phyloP scores from a whole-genome alignment of 2,113 vertebrate genomes.

The Bombycilla garrulus region DNA sequence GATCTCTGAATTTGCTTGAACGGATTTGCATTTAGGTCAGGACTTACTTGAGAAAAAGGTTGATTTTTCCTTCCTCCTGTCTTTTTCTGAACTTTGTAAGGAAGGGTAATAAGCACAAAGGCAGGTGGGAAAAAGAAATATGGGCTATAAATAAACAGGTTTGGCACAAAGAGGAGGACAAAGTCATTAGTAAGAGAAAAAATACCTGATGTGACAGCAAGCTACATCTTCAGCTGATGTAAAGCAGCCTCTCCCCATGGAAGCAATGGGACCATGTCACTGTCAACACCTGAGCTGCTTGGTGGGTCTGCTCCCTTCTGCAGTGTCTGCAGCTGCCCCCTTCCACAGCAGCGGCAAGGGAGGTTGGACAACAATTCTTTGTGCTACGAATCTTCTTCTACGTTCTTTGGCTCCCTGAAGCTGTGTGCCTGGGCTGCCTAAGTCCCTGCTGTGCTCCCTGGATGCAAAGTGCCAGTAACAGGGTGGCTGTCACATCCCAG shows the following conservation, averaged over 20 bases:
- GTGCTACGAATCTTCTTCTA: neutral
- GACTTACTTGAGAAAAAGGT: neutral
- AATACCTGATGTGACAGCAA: neutral
- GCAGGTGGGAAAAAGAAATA: neutral
- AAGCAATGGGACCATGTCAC: neutral
- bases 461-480: neutral
- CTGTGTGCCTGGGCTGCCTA: neutral
- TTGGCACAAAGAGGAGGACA: neutral
- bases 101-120: neutral
- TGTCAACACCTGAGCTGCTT: neutral
- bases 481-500: neutral
- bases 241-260: neutral
- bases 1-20: neutral
- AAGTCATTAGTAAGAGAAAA: neutral
- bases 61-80: neutral
- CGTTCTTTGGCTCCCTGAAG: neutral
- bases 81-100: neutral
- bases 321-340: neutral
- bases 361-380: neutral
- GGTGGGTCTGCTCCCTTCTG: neutral
- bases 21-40: slow-evolving; percentile 26
- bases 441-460: neutral
- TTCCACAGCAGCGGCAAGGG: neutral
- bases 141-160: neutral
- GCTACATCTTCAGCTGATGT: neutral